Conservation (phyloP, 2,888 invertebrate species). For the Nemurella pictetii region DNA sequence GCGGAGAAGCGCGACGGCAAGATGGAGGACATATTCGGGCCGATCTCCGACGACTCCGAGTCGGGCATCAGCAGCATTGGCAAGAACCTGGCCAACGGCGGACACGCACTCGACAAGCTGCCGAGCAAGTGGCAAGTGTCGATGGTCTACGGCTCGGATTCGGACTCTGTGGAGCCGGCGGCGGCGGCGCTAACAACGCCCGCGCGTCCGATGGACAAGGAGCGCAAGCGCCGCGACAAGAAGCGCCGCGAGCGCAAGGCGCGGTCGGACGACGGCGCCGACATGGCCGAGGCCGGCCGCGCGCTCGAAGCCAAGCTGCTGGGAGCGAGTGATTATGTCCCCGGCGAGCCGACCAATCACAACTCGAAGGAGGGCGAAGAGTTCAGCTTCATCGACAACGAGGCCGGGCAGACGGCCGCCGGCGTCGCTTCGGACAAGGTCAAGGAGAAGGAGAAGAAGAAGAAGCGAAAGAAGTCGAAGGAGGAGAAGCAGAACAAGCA, state of each 20-base stretch:
- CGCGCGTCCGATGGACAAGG: slow-evolving; percentile 58
- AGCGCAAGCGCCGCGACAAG: slow-evolving; percentile 62
- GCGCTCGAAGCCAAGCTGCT: slow-evolving; percentile 80
- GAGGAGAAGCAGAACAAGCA: slow-evolving; percentile 73
- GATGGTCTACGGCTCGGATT: slow-evolving; percentile 58
- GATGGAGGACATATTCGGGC: slow-evolving; percentile 88
- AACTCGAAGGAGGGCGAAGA: slow-evolving; percentile 56
- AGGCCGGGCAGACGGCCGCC: slow-evolving; percentile 57
- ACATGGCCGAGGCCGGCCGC: slow-evolving; percentile 79
- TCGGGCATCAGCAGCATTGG: slow-evolving; percentile 43
- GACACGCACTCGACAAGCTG: slow-evolving; percentile 44
- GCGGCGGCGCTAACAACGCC: slow-evolving; percentile 2
- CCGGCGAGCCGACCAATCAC: too few relatives aligned
- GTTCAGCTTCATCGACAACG: slow-evolving; percentile 64
- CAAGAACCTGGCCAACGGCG: slow-evolving; percentile 35
- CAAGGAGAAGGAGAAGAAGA: slow-evolving; percentile 81
- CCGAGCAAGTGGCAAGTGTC: slow-evolving; percentile 49
- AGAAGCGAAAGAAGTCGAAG: slow-evolving; percentile 81
- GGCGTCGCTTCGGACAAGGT: slow-evolving; percentile 52
- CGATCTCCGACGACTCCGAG: slow-evolving; percentile 73
- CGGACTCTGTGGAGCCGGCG: slow-evolving; percentile 48
- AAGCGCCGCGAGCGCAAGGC: slow-evolving; percentile 47
- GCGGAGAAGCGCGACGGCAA: slow-evolving; percentile 69
- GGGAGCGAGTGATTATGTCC: slow-evolving; percentile 53
- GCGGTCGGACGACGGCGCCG: slow-evolving; percentile 50